Evolutionary conservation across 1,140 invertebrate genomes (phyloP).

Genomic region (Campoletis sonorensis): DNA sequence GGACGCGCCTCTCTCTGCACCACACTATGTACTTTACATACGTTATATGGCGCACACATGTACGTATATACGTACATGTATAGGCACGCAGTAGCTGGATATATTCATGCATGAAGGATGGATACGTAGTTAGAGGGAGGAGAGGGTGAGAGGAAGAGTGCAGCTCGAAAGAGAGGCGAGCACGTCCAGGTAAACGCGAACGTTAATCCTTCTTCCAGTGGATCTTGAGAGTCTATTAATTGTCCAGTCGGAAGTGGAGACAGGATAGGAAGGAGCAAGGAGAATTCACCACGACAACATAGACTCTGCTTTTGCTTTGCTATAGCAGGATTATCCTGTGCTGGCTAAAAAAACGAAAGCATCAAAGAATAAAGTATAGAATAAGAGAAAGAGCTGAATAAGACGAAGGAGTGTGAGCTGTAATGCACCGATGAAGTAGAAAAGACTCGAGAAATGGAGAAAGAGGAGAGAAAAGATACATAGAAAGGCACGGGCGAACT

Average conservation of each 20-base stretch:
- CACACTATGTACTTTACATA: conserved; percentile 28
- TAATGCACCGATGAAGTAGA: conserved; percentile 26
- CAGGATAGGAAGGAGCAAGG: not conserved
- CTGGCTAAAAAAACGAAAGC: not conserved
- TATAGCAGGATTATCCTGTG: conserved; percentile 22
- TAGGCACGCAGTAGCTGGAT: not conserved
- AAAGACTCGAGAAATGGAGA: conserved; percentile 26
- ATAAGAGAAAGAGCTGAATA: not conserved
- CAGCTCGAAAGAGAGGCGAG: not conserved
- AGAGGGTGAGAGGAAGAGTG: not conserved
- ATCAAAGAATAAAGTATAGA: not conserved
- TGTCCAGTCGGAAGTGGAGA: conserved; percentile 42
- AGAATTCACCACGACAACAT: not conserved
- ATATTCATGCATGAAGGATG: not conserved
- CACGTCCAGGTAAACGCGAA: conserved; percentile 31
- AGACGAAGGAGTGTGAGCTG: conserved; percentile 21
- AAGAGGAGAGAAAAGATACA: conserved; percentile 6
- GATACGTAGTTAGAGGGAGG: conserved; percentile 20
- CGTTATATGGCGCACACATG: not conserved
- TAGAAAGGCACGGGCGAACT: not conserved
- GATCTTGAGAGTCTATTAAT: conserved; percentile 41
- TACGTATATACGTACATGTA: not conserved
- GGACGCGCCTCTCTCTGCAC: conserved; percentile 10
- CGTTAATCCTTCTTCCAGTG: conserved; percentile 36
- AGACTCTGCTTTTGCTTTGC: not conserved